Base-by-base conservation (phyloP, 2,113 vertebrate species). In the Cryptotis parvus region DNA sequence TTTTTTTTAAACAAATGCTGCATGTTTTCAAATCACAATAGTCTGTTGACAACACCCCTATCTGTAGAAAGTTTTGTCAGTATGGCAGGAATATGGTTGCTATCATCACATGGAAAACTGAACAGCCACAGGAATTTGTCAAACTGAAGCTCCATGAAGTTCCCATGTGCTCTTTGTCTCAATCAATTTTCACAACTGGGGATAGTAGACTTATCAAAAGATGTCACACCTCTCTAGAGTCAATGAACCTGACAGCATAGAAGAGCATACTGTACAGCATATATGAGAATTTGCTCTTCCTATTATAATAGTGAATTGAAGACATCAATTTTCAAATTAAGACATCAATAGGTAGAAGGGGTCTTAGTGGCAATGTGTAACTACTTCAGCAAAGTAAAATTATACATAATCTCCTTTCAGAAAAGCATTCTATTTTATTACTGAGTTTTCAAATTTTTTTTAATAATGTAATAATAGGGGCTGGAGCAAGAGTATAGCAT, bases 1-100 rank as follows among this genome's bases (percentile, higher is more conserved):
- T 52, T 83, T 58, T 63, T 55, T 82, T 91, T 11, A 61, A 65
- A 83, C 39, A 87, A 80, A 35, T 66, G 55, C 68, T 86, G 4
- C 45, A 9, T 78, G 26, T 74, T 96, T 95, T 94, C 80, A 75
- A 73, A 83, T 74, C 39, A 87, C 27, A 84, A 66, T 58, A 68
- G 15, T 65, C 37, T 84, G 24, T 45, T 84, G 76, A 91, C 69
- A 89, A 27, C 82, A 76, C 45, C 33, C 78, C 5, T 78, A 80
- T 86, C 39, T 31, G 8, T 55, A 87, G 73, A 91, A 43, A 82
- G 91, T 94, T 88, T 83, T 76, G 74, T 72, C 58, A 89, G 4
- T 61, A 45, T 61, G 35, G 41, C 69, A 95, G 45, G 11, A 69
- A 86, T 72, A 76, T 63, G 8, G n/a, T 85, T 78, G 18, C 0